A percentile compares a stretch with the other conserved stretches of the same genome.
These are phyloP conservation scores for Trissolcus brochymenae DNA, from an alignment of 2,888 invertebrate species.

Conservation along the genomic window DNA sequence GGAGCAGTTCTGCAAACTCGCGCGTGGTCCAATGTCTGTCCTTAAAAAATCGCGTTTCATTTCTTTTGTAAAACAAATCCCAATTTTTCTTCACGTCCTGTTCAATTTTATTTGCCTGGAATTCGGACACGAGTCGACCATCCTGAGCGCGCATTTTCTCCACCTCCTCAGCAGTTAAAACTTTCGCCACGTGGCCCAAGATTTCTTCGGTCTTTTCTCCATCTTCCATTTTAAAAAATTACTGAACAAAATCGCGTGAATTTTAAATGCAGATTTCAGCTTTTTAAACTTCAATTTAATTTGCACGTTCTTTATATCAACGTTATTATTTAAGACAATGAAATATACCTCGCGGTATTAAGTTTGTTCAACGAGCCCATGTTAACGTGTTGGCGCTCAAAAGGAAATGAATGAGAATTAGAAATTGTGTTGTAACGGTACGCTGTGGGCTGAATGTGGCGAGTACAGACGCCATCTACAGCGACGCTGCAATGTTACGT, in stretches of 20 bases:
- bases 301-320: not conserved
- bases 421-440: constrained; percentile 1
- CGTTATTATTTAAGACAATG: not conserved
- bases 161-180: constrained; percentile 80
- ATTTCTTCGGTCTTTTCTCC: constrained; percentile 21
- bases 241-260: not conserved
- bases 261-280: not conserved
- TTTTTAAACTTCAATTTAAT: not conserved
- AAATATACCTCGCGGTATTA: not conserved
- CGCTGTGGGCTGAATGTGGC: not conserved
- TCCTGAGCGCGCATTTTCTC: constrained; percentile 83
- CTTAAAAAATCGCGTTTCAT: constrained; percentile 94
- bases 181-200: constrained; percentile 76
- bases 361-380: too few relatives aligned
- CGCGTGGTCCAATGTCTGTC: constrained; percentile 97
- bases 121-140: constrained; percentile 82
- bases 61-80: constrained; percentile 98
- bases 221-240: constrained; percentile 52
- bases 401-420: constrained; percentile 42
- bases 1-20: constrained; percentile 91
- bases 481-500: not conserved
- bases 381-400: constrained; percentile 4
- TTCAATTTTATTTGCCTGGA: constrained; percentile 87
- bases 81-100: constrained; percentile 91
- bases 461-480: constrained; percentile 31